Evolutionary conservation across 2,888 invertebrate genomes (phyloP).

Genomic region (Leptopilina syphax): DNA sequence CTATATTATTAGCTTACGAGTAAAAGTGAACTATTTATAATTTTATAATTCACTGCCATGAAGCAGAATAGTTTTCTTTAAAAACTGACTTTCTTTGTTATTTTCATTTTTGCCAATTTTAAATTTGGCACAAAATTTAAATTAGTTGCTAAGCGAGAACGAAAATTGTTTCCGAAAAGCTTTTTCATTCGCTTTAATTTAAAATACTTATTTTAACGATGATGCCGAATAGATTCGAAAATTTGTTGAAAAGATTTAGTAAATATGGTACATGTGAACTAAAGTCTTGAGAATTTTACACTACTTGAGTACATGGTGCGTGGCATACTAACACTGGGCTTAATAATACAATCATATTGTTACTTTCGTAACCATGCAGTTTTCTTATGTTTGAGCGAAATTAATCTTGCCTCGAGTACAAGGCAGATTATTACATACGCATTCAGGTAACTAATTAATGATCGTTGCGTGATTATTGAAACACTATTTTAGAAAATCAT

Average conservation of each 20-base stretch:
- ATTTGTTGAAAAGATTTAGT: no score
- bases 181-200: no score
- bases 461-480: constrained; percentile 8
- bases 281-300: no score
- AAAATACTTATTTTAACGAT: no score
- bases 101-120: background rate
- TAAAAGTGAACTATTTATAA: background rate
- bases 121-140: constrained; percentile 10
- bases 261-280: no score
- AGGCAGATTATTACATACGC: constrained; percentile 8
- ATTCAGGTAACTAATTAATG: constrained; percentile 21
- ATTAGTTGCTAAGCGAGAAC: no score
- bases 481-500: background rate
- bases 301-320: no score
- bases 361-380: constrained; percentile 8
- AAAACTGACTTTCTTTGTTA: background rate
- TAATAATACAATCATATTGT: background rate
- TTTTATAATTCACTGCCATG: background rate
- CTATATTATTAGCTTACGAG: background rate
- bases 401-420: background rate
- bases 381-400: constrained; percentile 33
- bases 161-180: no score
- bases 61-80: background rate
- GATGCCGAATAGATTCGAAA: no score
- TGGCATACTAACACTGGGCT: no score